Conservation (phyloP, 2,113 vertebrate species). For the Ptychochromis oligacanthus region DNA sequence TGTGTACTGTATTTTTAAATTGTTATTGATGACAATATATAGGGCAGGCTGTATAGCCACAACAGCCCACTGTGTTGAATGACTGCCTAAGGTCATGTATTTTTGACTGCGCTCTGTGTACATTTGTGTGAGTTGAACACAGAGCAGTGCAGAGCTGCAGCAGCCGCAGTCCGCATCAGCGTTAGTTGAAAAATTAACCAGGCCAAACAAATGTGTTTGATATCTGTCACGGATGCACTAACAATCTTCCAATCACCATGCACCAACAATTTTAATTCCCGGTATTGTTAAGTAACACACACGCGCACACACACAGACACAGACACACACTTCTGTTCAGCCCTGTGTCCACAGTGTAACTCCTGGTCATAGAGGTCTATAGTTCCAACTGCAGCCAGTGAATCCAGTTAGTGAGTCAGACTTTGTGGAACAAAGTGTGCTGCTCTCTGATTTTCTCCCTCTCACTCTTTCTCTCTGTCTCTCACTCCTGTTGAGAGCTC, state of each 20-base stretch:
- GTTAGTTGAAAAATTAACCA: constrained; percentile 36
- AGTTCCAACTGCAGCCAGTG: constrained; percentile 47
- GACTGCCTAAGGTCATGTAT: constrained; percentile 63
- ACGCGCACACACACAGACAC: not conserved
- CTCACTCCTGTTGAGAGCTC: constrained; percentile 49
- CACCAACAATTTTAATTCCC: not conserved
- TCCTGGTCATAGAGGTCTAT: constrained; percentile 44
- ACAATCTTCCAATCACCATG: not conserved
- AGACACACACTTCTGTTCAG: constrained; percentile 8
- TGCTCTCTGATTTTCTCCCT: constrained; percentile 58
- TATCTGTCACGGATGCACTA: constrained; percentile 4
- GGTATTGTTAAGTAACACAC: not conserved
- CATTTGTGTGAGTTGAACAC: constrained; percentile 1
- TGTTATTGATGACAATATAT: constrained; percentile 1
- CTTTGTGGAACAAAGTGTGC: constrained; percentile 77
- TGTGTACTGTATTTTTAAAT: constrained; percentile 8
- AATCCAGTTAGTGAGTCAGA: constrained; percentile 69
- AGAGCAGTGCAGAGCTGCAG: constrained; percentile 18
- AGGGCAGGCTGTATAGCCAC: constrained; percentile 4
- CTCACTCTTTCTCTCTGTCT: constrained; percentile 7
- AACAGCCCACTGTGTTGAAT: constrained; percentile 28
- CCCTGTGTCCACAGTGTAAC: constrained; percentile 30
- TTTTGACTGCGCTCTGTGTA: constrained; percentile 35
- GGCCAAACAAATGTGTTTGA: constrained; percentile 34
- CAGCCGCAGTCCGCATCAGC: constrained; percentile 14